These are phyloP conservation scores for Rhagoletis pomonella DNA, from an alignment of 1,140 invertebrate species.

Conservation along the genomic window DNA sequence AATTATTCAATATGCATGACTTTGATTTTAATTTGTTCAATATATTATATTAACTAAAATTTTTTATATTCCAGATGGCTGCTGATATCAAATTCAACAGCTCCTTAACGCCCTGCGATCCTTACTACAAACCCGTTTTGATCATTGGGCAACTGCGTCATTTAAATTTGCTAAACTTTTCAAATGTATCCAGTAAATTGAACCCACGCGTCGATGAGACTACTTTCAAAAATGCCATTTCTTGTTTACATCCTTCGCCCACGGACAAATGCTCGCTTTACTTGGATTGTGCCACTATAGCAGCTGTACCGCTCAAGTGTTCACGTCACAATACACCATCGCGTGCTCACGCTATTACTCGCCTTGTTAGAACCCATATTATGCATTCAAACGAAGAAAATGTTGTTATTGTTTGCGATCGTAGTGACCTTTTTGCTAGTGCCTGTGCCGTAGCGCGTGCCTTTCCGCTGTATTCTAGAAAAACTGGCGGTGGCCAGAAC, in stretches of 20 bases:
- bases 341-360: conserved; percentile 84
- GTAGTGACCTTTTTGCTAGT: conserved; percentile 83
- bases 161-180: conserved; percentile 80
- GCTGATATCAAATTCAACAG: conserved; percentile 69
- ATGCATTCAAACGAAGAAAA: conserved; percentile 82
- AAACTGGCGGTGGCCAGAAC: conserved; percentile 73
- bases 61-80: conserved; percentile 66
- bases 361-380: conserved; percentile 80
- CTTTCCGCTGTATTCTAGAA: conserved; percentile 83
- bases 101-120: conserved; percentile 66
- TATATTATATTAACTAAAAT: too few species aligned
- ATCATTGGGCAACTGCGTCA: conserved; percentile 86
- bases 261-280: conserved; percentile 86
- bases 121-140: conserved; percentile 78
- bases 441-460: conserved; percentile 87
- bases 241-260: conserved; percentile 80
- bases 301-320: conserved; percentile 83
- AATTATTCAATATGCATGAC: too few species aligned
- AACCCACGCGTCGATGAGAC: conserved; percentile 83
- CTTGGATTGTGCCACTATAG: conserved; percentile 83
- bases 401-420: conserved; percentile 89
- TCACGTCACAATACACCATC: conserved; percentile 89
- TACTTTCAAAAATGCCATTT: conserved; percentile 80
- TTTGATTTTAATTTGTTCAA: too few species aligned
- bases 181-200: conserved; percentile 81